Base-by-base conservation (phyloP, 1,140 invertebrate genomes). In the Papilio polyxenes region DNA sequence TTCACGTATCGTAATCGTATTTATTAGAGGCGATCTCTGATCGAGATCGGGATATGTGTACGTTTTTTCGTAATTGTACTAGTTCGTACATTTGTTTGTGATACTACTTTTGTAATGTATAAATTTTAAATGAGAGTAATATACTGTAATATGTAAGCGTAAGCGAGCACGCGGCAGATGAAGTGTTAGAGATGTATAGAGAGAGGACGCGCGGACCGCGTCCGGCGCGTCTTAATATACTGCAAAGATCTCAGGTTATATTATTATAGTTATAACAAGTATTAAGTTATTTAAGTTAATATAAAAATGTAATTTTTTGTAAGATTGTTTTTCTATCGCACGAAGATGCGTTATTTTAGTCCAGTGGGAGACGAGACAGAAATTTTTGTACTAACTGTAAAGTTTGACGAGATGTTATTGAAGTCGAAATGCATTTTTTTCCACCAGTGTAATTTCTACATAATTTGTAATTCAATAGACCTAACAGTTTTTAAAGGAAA, bases 241-340 rank as follows among this genome's bases (percentile, higher is more conserved):
- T 90, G 91, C 89, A 93, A 93, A 93, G 93, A 94, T 94, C 93
- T 94, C 93, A 93, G 91, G 90, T 92, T 94, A 93, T 92, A 92
- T 92, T 92, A 94, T 93, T 93, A 92, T 93, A 93, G 92, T 93
- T 93, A 89, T 93, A 91, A 94, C 88, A 92, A 93, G 93, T 93
- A 93, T 94, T 94, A 94, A 94, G 93, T 94, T 93, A 94, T 94
- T 93, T 94, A 94, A 94, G 93, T 94, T 94, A 93, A 93, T 91
- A 93, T 92, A 93, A 93, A 90, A 84, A 92, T 92, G 93, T 93
- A 92, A 91, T 92, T 90, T 90, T 94, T 93, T 93, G 89, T 92
- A 94, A 93, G 90, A 90, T 93, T 91, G 92, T 94, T 93, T 31
- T 92, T 92, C 84, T 92, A 92, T 92, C 88, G 88, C 88, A 89